Percentiles rank a stretch among this genome's conserved stretches.
Conservation (phyloP, 2,888 invertebrate genomes). For the Xylophagus ater region DNA sequence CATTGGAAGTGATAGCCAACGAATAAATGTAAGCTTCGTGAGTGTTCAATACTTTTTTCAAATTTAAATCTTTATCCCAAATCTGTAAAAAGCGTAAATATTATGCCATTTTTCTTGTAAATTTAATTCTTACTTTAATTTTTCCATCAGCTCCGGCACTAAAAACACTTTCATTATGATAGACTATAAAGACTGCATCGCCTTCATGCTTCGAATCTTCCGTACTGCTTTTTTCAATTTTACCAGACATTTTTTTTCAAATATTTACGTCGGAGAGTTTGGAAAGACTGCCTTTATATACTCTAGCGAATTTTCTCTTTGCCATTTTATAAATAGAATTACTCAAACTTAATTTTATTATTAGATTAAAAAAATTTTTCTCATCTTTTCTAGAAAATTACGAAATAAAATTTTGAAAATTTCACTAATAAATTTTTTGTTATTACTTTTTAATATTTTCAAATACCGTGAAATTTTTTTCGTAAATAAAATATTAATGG, state of each 20-base stretch:
- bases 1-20: conserved; percentile 30
- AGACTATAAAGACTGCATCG: conserved; percentile 32
- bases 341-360: too few species aligned
- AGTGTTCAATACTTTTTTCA: conserved; percentile 28
- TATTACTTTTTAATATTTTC: too few species aligned
- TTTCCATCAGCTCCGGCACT: conserved; percentile 39
- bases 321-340: too few species aligned
- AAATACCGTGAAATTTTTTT: too few species aligned
- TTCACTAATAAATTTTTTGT: too few species aligned
- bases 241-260: conserved; percentile 21
- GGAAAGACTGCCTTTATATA: too few species aligned
- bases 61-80: conserved; percentile 34
- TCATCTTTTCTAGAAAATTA: too few species aligned
- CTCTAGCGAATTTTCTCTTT: too few species aligned
- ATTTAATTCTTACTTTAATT: conserved; percentile 30
- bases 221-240: conserved; percentile 23
- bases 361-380: too few species aligned
- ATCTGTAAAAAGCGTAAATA: conserved; percentile 24
- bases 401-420: too few species aligned
- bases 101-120: neutral
- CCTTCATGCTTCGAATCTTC: conserved; percentile 31
- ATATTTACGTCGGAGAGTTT: too few species aligned
- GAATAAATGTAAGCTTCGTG: conserved; percentile 36
- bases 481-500: too few species aligned
- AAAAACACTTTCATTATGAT: conserved; percentile 29